phyloP scores from a whole-genome alignment of 35 echinoderm and acorn worm species.

The Holothuria glaberrima region DNA sequence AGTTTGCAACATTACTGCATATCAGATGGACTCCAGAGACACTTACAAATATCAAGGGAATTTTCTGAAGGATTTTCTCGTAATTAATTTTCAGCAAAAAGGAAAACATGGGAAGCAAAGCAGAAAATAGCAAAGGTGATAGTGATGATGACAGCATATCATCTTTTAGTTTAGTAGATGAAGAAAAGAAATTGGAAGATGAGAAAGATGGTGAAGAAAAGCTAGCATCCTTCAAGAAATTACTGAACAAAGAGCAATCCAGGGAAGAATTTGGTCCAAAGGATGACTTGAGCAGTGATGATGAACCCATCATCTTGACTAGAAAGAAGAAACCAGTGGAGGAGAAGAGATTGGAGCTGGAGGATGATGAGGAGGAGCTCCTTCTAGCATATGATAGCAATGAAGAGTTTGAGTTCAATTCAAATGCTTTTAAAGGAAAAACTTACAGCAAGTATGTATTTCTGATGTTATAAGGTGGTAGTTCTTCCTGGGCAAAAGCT shows the following conservation, averaged over 20 bases:
- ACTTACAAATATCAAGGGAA: too few species aligned
- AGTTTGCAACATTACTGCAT: too few species aligned
- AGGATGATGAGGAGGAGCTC: constrained; percentile 24
- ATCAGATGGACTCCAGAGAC: too few species aligned
- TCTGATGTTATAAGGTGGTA: background rate
- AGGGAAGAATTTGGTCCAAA: constrained; percentile 20
- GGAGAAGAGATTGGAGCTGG: background rate
- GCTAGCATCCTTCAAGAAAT: background rate
- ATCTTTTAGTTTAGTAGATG: constrained; percentile 12
- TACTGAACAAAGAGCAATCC: constrained; percentile 23
- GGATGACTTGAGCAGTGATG: constrained; percentile 19
- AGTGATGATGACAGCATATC: constrained; percentile 41
- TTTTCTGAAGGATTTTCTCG: too few species aligned
- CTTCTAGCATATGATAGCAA: constrained; percentile 57
- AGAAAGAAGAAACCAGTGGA: constrained; percentile 24
- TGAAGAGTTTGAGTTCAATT: constrained; percentile 64
- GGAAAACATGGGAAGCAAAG: too few species aligned
- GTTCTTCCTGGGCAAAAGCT: too few species aligned
- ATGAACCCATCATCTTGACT: constrained; percentile 52
- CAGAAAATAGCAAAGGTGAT: background rate
- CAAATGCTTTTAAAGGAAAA: constrained; percentile 47
- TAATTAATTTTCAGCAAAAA: too few species aligned
- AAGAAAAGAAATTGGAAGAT: background rate
- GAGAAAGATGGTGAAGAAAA: constrained; percentile 14
- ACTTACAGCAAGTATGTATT: constrained; percentile 70